Conservation (phyloP, 2,797 vertebrate species). For the Borostomias antarcticus region DNA sequence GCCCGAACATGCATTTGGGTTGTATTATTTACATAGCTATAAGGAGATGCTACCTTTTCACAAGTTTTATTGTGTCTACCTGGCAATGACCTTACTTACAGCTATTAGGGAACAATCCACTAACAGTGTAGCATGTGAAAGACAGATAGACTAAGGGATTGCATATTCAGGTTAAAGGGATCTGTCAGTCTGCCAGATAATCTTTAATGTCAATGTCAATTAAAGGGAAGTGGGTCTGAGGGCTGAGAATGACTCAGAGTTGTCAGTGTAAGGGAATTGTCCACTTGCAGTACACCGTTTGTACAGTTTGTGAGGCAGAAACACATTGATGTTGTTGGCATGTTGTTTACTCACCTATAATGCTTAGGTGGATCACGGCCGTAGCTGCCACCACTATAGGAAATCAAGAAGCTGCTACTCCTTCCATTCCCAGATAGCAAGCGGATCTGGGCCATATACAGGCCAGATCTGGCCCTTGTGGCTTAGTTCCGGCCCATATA, state of each 20-base stretch:
- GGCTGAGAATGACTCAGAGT: not conserved
- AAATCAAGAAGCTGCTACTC: conserved; percentile 3
- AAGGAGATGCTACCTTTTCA: conserved; percentile 35
- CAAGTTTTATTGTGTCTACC: conserved; percentile 32
- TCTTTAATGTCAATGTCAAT: conserved; percentile 8
- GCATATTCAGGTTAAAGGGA: conserved; percentile 5
- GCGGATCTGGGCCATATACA: too few relatives aligned
- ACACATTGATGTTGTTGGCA: not conserved
- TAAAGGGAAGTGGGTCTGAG: not conserved
- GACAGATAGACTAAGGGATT: not conserved
- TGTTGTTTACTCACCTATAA: not conserved
- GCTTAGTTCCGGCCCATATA: too few relatives aligned
- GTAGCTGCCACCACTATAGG: not conserved
- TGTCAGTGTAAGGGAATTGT: conserved; percentile 29
- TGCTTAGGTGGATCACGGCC: not conserved
- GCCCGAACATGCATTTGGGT: not conserved
- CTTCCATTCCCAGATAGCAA: too few relatives aligned
- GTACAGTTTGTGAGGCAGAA: not conserved
- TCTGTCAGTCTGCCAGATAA: not conserved
- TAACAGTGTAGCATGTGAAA: conserved; percentile 10
- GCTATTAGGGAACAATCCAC: conserved; percentile 34
- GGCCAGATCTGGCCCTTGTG: too few relatives aligned
- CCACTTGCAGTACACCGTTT: conserved; percentile 13
- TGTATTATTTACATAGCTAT: conserved; percentile 18
- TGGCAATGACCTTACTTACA: conserved; percentile 1